A percentile compares a stretch with the other conserved stretches of the same genome.
Evolutionary conservation across 2,888 invertebrate species (phyloP).

Genomic region (Beris chalybata): DNA sequence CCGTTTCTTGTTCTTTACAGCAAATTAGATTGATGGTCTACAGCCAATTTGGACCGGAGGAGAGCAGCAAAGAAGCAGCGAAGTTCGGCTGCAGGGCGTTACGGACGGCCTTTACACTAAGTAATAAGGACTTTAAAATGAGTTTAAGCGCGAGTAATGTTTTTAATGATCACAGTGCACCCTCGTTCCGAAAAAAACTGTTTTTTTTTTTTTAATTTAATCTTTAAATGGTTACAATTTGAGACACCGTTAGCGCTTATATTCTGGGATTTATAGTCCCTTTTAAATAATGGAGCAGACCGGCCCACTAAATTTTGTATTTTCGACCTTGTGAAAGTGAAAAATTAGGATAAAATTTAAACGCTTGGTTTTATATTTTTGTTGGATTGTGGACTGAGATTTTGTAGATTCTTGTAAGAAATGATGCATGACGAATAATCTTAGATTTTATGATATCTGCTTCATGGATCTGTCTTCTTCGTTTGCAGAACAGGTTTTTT

Average conservation of each 20-base stretch:
- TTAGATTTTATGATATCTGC: too few species aligned
- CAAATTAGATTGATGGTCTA: slow-evolving; percentile 30
- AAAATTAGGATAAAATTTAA: too few species aligned
- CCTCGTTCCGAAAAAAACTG: not conserved
- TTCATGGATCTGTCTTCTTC: too few species aligned
- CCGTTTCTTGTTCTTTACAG: slow-evolving; percentile 18
- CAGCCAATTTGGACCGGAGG: slow-evolving; percentile 22
- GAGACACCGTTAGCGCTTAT: slow-evolving; percentile 19
- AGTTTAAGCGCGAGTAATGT: slow-evolving; percentile 18
- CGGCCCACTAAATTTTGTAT: too few species aligned
- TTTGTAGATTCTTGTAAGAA: too few species aligned
- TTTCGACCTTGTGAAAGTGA: too few species aligned
- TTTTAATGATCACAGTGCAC: slow-evolving; percentile 18
- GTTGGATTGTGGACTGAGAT: too few species aligned
- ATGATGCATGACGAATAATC: too few species aligned
- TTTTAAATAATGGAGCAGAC: slow-evolving; percentile 29
- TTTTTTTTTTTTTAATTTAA: slow-evolving; percentile 23
- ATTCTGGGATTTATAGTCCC: slow-evolving; percentile 24
- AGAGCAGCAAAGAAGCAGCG: slow-evolving; percentile 7
- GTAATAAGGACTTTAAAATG: slow-evolving; percentile 27
- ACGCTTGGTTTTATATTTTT: too few species aligned
- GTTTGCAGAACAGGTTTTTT: too few species aligned
- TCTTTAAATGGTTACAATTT: slow-evolving; percentile 29
- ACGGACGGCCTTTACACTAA: not conserved
- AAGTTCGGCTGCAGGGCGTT: not conserved